Evolutionary conservation across 2,888 invertebrate species (phyloP).

Genomic region (Cephus runcator): DNA sequence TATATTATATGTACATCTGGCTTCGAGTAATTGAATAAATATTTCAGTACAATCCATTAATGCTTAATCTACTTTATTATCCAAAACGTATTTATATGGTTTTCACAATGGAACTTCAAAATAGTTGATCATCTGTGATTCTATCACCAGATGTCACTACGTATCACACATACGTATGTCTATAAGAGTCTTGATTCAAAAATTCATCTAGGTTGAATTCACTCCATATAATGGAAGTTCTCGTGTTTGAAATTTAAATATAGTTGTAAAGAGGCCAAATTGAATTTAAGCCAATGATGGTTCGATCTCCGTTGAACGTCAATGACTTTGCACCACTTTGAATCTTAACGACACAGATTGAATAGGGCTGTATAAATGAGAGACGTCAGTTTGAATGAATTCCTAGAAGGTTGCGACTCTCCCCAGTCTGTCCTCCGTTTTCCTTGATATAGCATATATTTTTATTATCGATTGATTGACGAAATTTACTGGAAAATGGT

Average conservation of each 20-base stretch:
- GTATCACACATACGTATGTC: background rate
- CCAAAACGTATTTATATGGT: background rate
- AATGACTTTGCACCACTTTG: background rate
- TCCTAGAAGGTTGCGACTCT: conserved; percentile 27
- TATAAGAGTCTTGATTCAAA: background rate
- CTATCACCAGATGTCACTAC: background rate
- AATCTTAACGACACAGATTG: background rate
- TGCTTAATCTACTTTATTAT: background rate
- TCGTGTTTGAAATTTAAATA: background rate
- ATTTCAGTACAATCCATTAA: background rate
- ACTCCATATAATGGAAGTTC: background rate
- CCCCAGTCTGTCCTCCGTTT: conserved; percentile 20
- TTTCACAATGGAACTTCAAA: background rate
- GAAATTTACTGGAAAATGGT: conserved; percentile 35
- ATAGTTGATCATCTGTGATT: background rate
- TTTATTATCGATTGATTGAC: conserved; percentile 43
- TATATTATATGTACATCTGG: background rate
- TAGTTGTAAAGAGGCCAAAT: background rate
- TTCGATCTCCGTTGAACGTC: background rate
- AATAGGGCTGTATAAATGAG: background rate
- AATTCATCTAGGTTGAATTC: background rate
- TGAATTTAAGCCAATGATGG: background rate
- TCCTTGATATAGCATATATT: background rate
- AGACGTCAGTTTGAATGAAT: conserved; percentile 20
- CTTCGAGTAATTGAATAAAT: background rate